Conservation (phyloP, 1,140 invertebrate species). For the Orussus abietinus region DNA sequence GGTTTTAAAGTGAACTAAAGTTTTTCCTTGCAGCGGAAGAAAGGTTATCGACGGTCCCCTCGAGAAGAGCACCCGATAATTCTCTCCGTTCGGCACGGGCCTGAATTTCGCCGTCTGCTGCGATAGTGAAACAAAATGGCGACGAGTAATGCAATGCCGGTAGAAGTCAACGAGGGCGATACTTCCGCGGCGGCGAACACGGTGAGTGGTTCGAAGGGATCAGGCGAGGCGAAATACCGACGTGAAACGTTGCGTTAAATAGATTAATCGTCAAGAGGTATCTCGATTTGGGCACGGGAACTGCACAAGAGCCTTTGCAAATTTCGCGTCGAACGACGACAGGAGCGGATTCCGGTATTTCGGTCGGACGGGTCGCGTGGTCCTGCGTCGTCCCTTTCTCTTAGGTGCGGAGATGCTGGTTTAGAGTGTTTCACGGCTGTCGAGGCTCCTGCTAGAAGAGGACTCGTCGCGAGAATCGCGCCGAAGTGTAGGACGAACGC, state of each 20-base stretch:
- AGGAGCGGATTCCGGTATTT: not conserved
- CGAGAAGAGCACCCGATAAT: not conserved
- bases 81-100: not conserved
- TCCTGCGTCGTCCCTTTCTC: not conserved
- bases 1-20: not conserved
- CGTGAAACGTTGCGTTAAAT: no score
- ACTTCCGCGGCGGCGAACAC: conserved; percentile 31
- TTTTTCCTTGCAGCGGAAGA: not conserved
- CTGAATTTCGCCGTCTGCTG: conserved; percentile 29
- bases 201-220: conserved; percentile 36
- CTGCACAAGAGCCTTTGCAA: not conserved
- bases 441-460: not conserved
- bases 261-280: no score
- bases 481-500: not conserved
- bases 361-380: not conserved
- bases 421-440: not conserved
- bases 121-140: conserved; percentile 41
- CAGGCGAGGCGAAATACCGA: no score
- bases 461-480: not conserved
- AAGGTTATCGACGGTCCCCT: not conserved
- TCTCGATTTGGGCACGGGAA: no score
- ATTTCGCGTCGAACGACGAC: not conserved
- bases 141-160: conserved; percentile 46
- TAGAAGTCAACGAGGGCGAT: conserved; percentile 38
- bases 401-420: not conserved